These are phyloP conservation scores for Brevimyrus niger DNA, from an alignment of 2,113 vertebrate genomes.

Conservation along the genomic window DNA sequence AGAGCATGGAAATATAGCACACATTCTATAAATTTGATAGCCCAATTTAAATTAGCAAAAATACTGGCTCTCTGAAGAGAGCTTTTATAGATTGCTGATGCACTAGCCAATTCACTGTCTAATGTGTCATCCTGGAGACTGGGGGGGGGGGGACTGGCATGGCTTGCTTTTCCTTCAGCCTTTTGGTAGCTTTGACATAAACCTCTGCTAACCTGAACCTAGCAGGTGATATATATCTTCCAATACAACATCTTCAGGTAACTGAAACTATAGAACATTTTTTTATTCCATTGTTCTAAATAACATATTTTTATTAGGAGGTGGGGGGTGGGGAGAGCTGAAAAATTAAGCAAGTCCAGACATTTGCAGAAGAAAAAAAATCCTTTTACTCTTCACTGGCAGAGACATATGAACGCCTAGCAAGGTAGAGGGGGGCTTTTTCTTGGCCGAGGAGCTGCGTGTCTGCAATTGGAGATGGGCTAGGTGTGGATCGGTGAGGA, in stretches of 20 bases:
- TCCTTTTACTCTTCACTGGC: not conserved
- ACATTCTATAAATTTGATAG: not conserved
- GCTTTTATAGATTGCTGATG: not conserved
- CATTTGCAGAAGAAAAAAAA: not conserved
- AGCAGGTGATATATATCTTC: not conserved
- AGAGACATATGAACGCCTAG: not conserved
- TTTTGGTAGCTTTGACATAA: not conserved
- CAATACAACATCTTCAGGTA: not conserved
- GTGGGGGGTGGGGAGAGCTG: not conserved
- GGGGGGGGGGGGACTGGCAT: not conserved
- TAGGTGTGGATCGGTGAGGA: constrained; percentile 1
- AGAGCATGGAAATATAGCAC: not conserved
- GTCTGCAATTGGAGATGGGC: constrained; percentile 6
- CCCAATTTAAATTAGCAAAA: not conserved
- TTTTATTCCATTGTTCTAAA: not conserved
- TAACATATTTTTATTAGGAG: not conserved
- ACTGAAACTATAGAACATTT: not conserved
- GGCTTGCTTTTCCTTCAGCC: not conserved
- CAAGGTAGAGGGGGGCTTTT: not conserved
- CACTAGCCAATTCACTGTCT: not conserved
- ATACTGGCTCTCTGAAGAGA: constrained; percentile 12
- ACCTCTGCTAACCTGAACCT: not conserved
- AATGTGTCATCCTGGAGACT: not conserved
- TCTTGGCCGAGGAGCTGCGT: not conserved
- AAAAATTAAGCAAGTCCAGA: constrained; percentile 7